Evolutionary conservation across 2,113 vertebrate species (phyloP).

Genomic region (Poicephalus gulielmi): DNA sequence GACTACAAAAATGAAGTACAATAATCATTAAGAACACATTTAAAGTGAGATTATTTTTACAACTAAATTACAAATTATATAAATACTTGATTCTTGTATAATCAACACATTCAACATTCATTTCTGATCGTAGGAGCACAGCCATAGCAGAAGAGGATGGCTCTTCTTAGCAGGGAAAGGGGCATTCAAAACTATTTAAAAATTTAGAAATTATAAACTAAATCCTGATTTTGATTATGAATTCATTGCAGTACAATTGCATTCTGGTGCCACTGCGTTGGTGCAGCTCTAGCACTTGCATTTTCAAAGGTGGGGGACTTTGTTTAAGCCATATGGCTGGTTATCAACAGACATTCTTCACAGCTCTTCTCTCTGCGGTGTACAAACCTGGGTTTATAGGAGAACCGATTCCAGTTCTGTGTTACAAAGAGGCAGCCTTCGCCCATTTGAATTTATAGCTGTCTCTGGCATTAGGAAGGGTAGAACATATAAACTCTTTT

Average conservation of each 20-base stretch:
- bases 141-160: not conserved
- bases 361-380: not conserved
- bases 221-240: not conserved
- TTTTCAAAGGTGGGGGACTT: not conserved
- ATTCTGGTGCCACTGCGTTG: not conserved
- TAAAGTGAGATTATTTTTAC: constrained; percentile 20
- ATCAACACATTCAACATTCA: not conserved
- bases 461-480: not conserved
- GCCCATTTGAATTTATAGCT: not conserved
- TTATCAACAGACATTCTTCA: not conserved
- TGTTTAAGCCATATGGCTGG: accelerated
- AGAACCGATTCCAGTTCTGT: not conserved
- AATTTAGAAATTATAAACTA: not conserved
- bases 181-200: not conserved
- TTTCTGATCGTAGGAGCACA: not conserved
- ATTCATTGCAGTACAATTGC: not conserved
- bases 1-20: constrained; percentile 16
- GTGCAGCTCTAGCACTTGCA: constrained; percentile 31
- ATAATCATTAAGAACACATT: constrained; percentile 28
- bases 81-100: not conserved
- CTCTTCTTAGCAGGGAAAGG: constrained; percentile 7
- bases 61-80: not conserved
- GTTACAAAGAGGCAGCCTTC: not conserved
- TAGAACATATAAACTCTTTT: accelerated
- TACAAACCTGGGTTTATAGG: not conserved